A percentile compares a stretch with the other conserved stretches of the same genome.
Conservation (phyloP, 2,113 vertebrate species). For the Macrotus californicus region DNA sequence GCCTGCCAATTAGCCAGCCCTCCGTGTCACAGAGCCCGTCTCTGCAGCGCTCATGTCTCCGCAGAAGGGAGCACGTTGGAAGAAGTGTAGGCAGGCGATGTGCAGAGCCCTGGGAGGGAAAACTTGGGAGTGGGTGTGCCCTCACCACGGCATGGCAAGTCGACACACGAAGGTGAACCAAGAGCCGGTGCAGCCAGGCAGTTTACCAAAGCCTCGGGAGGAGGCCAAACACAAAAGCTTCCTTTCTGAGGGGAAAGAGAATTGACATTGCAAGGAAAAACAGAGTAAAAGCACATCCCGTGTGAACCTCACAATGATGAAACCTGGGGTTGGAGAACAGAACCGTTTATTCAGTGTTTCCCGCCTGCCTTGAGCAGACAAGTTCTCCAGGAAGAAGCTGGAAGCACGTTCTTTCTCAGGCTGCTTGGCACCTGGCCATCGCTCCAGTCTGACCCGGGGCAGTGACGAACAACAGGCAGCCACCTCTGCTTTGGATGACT, state of each 20-base stretch:
- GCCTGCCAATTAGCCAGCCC: slow-evolving; percentile 55
- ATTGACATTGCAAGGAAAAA: not conserved
- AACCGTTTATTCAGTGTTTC: not conserved
- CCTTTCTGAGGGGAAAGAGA: slow-evolving; percentile 38
- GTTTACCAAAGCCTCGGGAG: not conserved
- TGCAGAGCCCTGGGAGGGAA: not conserved
- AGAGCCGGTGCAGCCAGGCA: slow-evolving; percentile 27
- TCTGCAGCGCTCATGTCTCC: slow-evolving; percentile 34
- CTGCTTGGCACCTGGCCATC: not conserved
- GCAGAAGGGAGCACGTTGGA: slow-evolving; percentile 27
- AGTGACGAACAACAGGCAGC: not conserved
- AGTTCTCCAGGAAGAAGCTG: not conserved
- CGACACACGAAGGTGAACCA: not conserved
- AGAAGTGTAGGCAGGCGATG: slow-evolving; percentile 4
- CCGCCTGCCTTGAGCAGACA: not conserved
- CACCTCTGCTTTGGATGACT: not conserved
- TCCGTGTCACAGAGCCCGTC: slow-evolving; percentile 35
- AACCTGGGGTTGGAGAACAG: not conserved
- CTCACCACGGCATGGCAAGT: not conserved
- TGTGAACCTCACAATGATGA: not conserved
- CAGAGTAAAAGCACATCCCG: not conserved
- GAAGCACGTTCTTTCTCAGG: not conserved
- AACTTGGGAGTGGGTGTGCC: not conserved
- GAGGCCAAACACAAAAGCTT: slow-evolving; percentile 44
- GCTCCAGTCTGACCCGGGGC: not conserved